Evolutionary conservation across 2,888 invertebrate genomes (phyloP), one percentile per base, ranked within the genome.

Genomic region (Athalia circularis): DNA sequence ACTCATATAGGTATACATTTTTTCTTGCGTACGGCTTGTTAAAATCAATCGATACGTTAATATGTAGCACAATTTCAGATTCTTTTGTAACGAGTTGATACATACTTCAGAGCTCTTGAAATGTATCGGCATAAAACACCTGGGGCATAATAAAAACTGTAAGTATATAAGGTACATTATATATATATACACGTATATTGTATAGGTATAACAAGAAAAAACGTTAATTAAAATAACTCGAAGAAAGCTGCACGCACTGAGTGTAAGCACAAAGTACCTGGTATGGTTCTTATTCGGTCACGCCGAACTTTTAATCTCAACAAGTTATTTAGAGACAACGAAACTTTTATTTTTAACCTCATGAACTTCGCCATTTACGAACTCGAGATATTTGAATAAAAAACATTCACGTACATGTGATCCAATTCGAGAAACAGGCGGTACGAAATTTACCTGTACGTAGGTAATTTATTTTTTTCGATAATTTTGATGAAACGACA

Each of bases 271-370:
- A 3, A 43, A 7, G 7, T 9, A 45, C 43, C 45, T 45, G 65
- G 13, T 43, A n/a, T 11, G 50, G 29, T 48, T 65, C 65, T 50
- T 68, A 68, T 54, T 54, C 68, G 52, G 4, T 54, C 54, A 43
- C 54, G 43, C 54, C 54, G 52, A 68, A 68, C 43, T 68, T 68
- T 68, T 54, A 54, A 68, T 68, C 54, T 68, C n/a, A 11, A 68
- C 9, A n/a, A 6, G 43, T 68, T 52, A 54, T 68, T 68, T 11
- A 54, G 9, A 7, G 54, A 54, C 11, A 11, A 54, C n/a, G n/a
- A 54, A 29, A 29, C 29, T 29, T 29, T 29, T 29, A 29, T 29
- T 29, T 29, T 29, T 29, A 29, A 29, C 29, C 29, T 29, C 29
- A 29, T 29, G 1, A 29, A 29, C 29, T 29, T 29, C 29, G 29